phyloP scores from a whole-genome alignment of 2,113 vertebrate genomes.

The Thunnus maccoyii region DNA sequence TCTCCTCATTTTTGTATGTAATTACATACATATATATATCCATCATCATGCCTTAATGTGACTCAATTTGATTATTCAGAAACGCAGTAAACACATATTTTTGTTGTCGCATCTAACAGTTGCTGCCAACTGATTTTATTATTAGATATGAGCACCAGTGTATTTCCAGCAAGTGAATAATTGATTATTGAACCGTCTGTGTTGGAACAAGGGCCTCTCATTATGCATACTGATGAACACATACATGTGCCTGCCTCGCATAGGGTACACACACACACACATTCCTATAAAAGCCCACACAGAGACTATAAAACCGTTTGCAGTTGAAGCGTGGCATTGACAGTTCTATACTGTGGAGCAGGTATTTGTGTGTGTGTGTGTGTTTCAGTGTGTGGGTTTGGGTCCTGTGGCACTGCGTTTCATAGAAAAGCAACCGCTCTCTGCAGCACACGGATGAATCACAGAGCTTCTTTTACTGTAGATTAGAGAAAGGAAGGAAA shows the following conservation, averaged over 20 bases:
- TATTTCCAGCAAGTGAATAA: conserved; percentile 59
- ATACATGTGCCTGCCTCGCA: conserved; percentile 16
- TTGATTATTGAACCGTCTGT: conserved; percentile 64
- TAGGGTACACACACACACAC: neutral
- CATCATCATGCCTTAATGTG: neutral
- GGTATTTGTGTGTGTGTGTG: neutral
- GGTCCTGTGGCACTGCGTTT: neutral
- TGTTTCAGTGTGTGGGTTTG: conserved; percentile 14
- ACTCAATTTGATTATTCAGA: neutral
- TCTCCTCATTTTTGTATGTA: neutral
- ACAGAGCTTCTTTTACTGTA: conserved; percentile 42
- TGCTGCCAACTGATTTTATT: conserved; percentile 33
- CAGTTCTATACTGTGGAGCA: neutral
- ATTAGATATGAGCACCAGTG: conserved; percentile 44
- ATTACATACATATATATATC: neutral
- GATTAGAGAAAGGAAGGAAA: conserved; percentile 58
- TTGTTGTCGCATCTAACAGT: neutral
- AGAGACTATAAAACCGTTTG: conserved; percentile 18
- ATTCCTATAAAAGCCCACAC: conserved; percentile 12
- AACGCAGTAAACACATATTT: neutral
- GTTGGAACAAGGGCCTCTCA: conserved; percentile 46
- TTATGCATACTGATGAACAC: conserved; percentile 46
- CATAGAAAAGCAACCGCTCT: neutral
- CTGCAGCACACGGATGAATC: conserved; percentile 19
- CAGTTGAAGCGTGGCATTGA: neutral